These are phyloP conservation scores for Phragmatobia fuliginosa DNA, from an alignment of 2,888 invertebrate genomes.

Conservation along the genomic window DNA sequence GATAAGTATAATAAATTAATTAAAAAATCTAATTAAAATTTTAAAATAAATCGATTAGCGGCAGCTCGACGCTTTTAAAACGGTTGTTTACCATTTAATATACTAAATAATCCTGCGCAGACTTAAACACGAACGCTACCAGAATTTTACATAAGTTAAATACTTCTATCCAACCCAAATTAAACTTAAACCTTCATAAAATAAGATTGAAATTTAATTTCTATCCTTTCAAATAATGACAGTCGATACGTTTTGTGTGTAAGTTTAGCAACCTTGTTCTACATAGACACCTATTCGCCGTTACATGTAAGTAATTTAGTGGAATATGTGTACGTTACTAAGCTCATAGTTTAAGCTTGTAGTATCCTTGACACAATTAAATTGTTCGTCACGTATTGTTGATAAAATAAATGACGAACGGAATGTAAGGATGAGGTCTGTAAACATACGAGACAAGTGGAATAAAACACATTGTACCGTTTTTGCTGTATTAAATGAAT, in stretches of 20 bases:
- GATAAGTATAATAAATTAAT: neutral
- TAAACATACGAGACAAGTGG: conserved; percentile 14
- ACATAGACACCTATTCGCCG: conserved; percentile 50
- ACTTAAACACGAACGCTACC: conserved; percentile 15
- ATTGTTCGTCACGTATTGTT: conserved; percentile 30
- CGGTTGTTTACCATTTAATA: conserved; percentile 5
- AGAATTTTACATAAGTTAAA: conserved; percentile 18
- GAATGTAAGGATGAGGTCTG: conserved; percentile 19
- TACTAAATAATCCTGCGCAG: conserved; percentile 16
- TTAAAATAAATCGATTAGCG: conserved; percentile 1
- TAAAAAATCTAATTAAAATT: neutral
- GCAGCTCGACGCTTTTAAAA: neutral
- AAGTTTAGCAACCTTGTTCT: conserved; percentile 60
- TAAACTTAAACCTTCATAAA: conserved; percentile 8
- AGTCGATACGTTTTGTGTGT: conserved; percentile 45
- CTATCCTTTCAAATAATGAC: conserved; percentile 32
- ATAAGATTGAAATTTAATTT: conserved; percentile 17
- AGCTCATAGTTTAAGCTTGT: conserved; percentile 40
- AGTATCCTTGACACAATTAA: conserved; percentile 45
- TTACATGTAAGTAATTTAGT: conserved; percentile 52
- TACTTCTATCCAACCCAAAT: conserved; percentile 4
- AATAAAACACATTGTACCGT: neutral
- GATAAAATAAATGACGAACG: conserved; percentile 25
- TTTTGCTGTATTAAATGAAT: neutral
- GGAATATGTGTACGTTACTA: conserved; percentile 42